Percentiles rank a stretch among this genome's conserved stretches.
Evolutionary conservation across 1,140 invertebrate genomes (phyloP).

Genomic region (Kradibia gibbosae): DNA sequence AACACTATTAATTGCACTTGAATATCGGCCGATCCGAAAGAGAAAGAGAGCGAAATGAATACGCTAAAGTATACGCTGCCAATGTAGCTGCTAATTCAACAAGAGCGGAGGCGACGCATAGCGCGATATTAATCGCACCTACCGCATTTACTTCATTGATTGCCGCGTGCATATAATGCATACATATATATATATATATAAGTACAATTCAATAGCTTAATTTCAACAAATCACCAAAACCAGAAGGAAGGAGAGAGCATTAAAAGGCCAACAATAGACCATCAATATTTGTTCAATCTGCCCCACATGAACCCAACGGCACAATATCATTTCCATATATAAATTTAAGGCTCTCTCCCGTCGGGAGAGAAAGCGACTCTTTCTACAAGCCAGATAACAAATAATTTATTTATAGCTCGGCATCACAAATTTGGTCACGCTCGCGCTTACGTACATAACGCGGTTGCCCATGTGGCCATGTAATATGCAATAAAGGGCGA

Average conservation of each 20-base stretch:
- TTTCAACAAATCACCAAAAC: slow-evolving; percentile 41
- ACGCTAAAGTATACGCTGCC: neutral
- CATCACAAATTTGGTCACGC: slow-evolving; percentile 39
- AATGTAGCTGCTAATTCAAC: neutral
- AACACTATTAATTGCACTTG: too few relatives aligned
- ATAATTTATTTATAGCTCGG: slow-evolving; percentile 50
- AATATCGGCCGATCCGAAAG: too few relatives aligned
- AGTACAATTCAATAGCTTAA: slow-evolving; percentile 19
- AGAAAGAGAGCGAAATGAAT: neutral
- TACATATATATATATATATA: too few relatives aligned
- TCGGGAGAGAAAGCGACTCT: neutral
- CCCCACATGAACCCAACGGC: slow-evolving; percentile 14
- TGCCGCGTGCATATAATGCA: neutral
- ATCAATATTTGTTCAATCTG: slow-evolving; percentile 43
- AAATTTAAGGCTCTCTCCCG: slow-evolving; percentile 8
- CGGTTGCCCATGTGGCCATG: neutral
- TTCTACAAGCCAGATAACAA: slow-evolving; percentile 39
- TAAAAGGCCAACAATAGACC: slow-evolving; percentile 44
- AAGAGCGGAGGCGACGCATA: neutral
- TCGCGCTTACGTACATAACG: neutral
- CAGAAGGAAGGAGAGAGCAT: neutral
- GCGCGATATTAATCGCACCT: slow-evolving; percentile 10
- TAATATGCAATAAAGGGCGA: slow-evolving; percentile 33
- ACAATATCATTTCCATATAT: slow-evolving; percentile 48
- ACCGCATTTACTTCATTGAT: slow-evolving; percentile 3